These are phyloP conservation scores for Scolopax mira DNA, from an alignment of 2,113 vertebrate species.

Conservation along the genomic window DNA sequence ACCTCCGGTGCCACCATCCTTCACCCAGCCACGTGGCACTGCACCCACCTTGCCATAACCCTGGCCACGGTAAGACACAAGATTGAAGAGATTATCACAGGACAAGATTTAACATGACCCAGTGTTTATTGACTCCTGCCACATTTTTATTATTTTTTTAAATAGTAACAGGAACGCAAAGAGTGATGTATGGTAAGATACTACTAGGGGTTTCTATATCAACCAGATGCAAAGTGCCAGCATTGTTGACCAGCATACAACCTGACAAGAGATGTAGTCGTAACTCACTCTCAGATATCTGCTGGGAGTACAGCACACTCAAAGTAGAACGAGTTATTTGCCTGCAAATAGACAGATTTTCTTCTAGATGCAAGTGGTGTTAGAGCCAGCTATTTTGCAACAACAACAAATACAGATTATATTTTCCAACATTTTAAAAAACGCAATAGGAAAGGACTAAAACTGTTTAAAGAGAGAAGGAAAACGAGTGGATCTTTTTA, in stretches of 20 bases:
- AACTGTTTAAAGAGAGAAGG: background rate
- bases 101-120: slow-evolving; percentile 38
- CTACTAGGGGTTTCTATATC: background rate
- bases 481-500: background rate
- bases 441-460: background rate
- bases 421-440: slow-evolving; percentile 17
- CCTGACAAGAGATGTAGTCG: slow-evolving; percentile 54
- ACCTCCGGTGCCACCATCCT: background rate
- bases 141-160: background rate
- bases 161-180: slow-evolving; percentile 47
- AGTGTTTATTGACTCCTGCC: slow-evolving; percentile 61
- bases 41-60: background rate
- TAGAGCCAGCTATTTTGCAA: slow-evolving; percentile 49
- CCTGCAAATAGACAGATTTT: slow-evolving; percentile 60
- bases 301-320: slow-evolving; percentile 38
- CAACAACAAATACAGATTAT: slow-evolving; percentile 9
- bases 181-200: background rate
- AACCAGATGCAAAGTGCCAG: slow-evolving; percentile 50
- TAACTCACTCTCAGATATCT: slow-evolving; percentile 47
- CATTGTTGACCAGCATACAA: slow-evolving; percentile 75
- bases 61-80: background rate
- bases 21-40: background rate
- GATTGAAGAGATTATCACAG: background rate
- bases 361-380: slow-evolving; percentile 44
- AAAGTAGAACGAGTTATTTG: slow-evolving; percentile 44